phyloP scores from a whole-genome alignment of 2,888 invertebrate species.

The Frankliniella fusca region DNA sequence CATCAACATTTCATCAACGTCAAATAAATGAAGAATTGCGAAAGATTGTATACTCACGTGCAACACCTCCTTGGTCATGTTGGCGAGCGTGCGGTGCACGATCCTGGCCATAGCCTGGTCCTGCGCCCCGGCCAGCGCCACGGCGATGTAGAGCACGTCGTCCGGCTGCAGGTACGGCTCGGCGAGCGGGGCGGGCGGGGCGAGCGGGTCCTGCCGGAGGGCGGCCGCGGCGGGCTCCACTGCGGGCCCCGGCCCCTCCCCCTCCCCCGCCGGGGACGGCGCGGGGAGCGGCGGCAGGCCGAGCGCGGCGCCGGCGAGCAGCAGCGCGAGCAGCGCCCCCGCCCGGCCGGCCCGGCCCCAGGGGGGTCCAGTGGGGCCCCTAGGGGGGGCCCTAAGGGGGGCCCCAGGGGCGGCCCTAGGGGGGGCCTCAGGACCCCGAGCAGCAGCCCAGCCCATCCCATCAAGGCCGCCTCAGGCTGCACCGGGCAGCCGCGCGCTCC shows the following conservation, averaged over 20 bases:
- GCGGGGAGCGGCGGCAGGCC: background rate
- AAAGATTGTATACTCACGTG: background rate
- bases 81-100: conserved; percentile 37
- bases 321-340: background rate
- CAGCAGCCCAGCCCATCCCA: conserved; percentile 18
- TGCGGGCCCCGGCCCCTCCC: background rate
- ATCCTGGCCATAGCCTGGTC: conserved; percentile 34
- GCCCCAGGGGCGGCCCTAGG: background rate
- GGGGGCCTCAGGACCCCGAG: conserved; percentile 22
- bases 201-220: background rate
- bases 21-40: background rate
- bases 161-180: background rate
- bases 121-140: conserved; percentile 50
- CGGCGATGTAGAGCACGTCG: conserved; percentile 54
- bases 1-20: background rate
- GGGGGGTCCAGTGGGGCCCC: background rate
- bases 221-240: background rate
- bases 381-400: conserved; percentile 13
- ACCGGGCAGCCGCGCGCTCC: conserved; percentile 14
- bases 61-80: conserved; percentile 33
- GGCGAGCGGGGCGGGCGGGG: background rate
- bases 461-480: conserved; percentile 23
- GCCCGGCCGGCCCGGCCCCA: background rate
- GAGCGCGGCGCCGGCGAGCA: background rate
- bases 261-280: background rate